Conservation (phyloP, 2,888 invertebrate species). For the Pachydiplax longipennis region DNA sequence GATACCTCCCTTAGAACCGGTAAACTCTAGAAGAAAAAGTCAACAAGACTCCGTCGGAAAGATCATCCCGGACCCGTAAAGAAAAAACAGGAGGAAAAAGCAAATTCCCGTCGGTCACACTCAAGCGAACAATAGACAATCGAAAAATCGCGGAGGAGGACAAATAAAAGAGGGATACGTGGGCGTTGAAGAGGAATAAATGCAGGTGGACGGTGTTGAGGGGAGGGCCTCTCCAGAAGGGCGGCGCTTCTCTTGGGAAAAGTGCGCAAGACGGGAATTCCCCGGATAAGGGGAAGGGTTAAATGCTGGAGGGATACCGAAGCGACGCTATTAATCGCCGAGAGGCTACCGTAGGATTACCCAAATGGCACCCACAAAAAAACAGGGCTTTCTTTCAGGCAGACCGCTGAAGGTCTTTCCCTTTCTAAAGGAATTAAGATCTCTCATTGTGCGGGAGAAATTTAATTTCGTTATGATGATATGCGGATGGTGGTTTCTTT, state of each 20-base stretch:
- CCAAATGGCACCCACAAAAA: background rate
- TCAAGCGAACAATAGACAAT: no score
- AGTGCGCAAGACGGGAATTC: conserved; percentile 11
- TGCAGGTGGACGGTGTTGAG: no score
- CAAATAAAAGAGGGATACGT: background rate
- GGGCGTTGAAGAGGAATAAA: background rate
- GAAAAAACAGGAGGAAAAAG: no score
- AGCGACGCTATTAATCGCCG: background rate
- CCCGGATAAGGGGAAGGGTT: background rate
- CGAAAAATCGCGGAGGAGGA: background rate
- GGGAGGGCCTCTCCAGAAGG: background rate
- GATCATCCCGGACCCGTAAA: no score
- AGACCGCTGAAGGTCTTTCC: background rate
- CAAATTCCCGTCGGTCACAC: no score
- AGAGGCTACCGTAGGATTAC: background rate
- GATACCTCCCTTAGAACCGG: no score
- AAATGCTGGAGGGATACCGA: background rate
- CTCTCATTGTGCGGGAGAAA: no score
- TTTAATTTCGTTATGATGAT: no score
- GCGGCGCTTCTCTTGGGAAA: background rate
- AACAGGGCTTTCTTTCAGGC: background rate
- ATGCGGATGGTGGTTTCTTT: no score
- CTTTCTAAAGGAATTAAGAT: no score
- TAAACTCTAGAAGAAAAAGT: no score
- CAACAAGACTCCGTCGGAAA: no score